These are phyloP conservation scores for Rhingia campestris DNA, from an alignment of 2,888 invertebrate genomes.

Conservation along the genomic window DNA sequence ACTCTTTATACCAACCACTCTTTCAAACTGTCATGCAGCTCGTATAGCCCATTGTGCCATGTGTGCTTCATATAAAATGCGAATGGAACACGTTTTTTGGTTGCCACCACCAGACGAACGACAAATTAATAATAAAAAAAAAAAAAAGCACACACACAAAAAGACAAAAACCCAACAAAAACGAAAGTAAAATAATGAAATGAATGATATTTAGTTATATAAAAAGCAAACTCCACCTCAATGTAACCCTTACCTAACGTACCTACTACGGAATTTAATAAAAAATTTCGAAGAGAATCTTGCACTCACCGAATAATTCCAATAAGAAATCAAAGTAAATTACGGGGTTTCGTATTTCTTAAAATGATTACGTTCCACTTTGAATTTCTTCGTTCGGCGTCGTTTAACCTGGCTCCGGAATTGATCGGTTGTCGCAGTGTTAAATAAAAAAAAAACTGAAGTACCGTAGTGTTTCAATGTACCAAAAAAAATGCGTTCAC, in stretches of 20 bases:
- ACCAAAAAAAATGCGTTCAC: conserved; percentile 13
- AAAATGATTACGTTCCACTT: conserved; percentile 35
- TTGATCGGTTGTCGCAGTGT: background rate
- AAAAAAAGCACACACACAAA: no score
- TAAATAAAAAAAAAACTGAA: background rate
- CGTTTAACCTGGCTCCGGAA: conserved; percentile 9
- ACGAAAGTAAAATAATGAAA: conserved; percentile 1
- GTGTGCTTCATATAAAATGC: conserved; percentile 47
- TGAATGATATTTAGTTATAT: conserved; percentile 22
- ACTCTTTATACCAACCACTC: background rate
- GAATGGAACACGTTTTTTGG: conserved; percentile 56
- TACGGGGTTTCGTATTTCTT: conserved; percentile 3
- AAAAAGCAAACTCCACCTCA: conserved; percentile 15
- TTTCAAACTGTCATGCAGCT: background rate
- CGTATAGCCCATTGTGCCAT: conserved; percentile 11
- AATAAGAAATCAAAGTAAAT: conserved; percentile 25
- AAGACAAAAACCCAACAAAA: background rate
- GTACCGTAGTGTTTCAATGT: background rate
- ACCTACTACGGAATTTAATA: background rate
- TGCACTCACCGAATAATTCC: conserved; percentile 39
- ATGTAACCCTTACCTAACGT: conserved; percentile 41
- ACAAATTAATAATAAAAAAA: conserved; percentile 1
- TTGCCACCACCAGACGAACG: conserved; percentile 19
- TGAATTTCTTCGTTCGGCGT: conserved; percentile 5
- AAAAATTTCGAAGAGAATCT: background rate